Evolutionary conservation across 2,797 vertebrate species (phyloP).

Genomic region (Helostoma temminkii): DNA sequence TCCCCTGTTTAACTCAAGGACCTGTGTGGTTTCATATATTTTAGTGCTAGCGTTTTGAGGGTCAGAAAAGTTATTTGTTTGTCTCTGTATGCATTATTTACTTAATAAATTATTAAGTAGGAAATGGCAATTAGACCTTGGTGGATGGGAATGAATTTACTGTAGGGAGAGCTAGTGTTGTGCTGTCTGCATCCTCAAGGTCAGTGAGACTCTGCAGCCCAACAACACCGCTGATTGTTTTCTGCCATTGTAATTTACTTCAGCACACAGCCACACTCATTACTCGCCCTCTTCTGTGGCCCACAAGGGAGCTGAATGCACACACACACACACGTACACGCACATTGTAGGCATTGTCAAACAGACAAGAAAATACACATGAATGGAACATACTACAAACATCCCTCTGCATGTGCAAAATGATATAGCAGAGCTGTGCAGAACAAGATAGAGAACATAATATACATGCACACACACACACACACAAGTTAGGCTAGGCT

Average conservation of each 20-base stretch:
- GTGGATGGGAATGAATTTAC: constrained; percentile 34
- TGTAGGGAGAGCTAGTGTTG: constrained; percentile 47
- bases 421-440: not conserved
- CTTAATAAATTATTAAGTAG: constrained; percentile 69
- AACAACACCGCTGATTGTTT: constrained; percentile 73
- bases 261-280: constrained; percentile 69
- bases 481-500: not conserved
- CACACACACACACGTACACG: constrained; percentile 13
- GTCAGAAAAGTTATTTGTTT: constrained; percentile 41
- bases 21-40: constrained; percentile 35
- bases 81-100: constrained; percentile 69
- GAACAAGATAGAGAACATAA: constrained; percentile 1
- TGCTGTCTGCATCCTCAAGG: constrained; percentile 67
- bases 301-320: constrained; percentile 46
- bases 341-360: constrained; percentile 15
- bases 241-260: constrained; percentile 71
- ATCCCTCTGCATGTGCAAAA: too few species aligned
- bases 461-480: not conserved
- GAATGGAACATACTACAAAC: too few species aligned
- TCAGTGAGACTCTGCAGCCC: constrained; percentile 63
- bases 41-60: constrained; percentile 16
- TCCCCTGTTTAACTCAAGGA: constrained; percentile 41
- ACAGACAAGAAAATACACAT: constrained; percentile 12
- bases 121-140: constrained; percentile 56
- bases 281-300: constrained; percentile 69